Base-by-base conservation (phyloP, 2,797 vertebrate species). In the Danio kyathit region DNA sequence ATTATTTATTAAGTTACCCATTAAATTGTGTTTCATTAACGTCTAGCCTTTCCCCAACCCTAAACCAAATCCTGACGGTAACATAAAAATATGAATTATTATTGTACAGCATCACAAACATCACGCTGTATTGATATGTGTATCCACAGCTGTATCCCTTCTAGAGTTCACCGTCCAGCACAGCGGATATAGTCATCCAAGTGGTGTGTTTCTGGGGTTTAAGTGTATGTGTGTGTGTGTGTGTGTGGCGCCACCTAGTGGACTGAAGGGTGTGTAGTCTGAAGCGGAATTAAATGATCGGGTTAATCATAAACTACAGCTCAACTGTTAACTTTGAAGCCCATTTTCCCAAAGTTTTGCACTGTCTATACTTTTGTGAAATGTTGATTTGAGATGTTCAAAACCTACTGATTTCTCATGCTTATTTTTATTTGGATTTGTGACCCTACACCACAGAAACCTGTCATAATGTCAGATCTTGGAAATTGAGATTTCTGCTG, bases 211-310 rank as follows among this genome's bases (percentile, higher is more conserved):
- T 14, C 9, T 79, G 70, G 49, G 49, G 7, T 54, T n/a, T 17
- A 54, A 41, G 63, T 51, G 67, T 29, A 29, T 29, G 1, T 29
- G 29, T 29, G 29, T n/a, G n/a, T n/a, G n/a, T n/a, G 67, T 29
- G 29, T 29, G 1, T 29, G 29, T 29, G 29, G 7, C 17, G 5
- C 92, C 91, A 87, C 83, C 92, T 88, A 19, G 76, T 69, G 76
- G 64, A 46, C 7, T 40, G 21, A 38, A 90, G 92, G 90, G 48
- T 52, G 16, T 66, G 40, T 7, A 52, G 10, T 46, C 46, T n/a
- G 43, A 21, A 41, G 16, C 13, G 1, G n/a, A 49, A 41, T 8
- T 5, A 41, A 54, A 17, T 7, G 11, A 19, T 57, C 40, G 21
- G 40, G 52, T 73, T 59, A 46, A 59, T 59, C 12, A 59, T 57